Evolutionary conservation across 2,888 invertebrate genomes (phyloP).

Genomic region (Stramonita haemastoma): DNA sequence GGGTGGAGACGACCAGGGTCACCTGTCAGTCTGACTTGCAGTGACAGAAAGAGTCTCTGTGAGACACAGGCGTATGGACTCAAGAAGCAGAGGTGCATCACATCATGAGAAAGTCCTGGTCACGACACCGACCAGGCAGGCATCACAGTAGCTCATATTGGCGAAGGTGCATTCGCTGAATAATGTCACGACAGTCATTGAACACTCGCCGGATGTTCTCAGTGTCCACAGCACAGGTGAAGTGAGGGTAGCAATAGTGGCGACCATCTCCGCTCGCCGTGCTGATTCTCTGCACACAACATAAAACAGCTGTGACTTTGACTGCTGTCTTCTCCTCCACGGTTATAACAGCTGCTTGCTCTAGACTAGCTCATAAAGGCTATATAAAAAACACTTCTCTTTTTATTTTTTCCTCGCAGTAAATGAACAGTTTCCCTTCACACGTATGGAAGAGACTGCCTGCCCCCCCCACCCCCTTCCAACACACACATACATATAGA

Average conservation of each 20-base stretch:
- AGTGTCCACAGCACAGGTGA: slow-evolving; percentile 99
- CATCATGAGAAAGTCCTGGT: slow-evolving; percentile 47
- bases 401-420: too few relatives aligned
- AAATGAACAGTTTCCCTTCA: too few relatives aligned
- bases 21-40: slow-evolving; percentile 34
- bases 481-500: too few relatives aligned
- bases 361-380: too few relatives aligned
- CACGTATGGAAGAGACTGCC: too few relatives aligned
- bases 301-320: background rate
- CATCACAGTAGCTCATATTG: slow-evolving; percentile 99
- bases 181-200: slow-evolving; percentile 99
- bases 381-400: too few relatives aligned
- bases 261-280: slow-evolving; percentile 97
- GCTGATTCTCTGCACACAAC: slow-evolving; percentile 92
- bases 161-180: slow-evolving; percentile 99
- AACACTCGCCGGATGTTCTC: slow-evolving; percentile 99
- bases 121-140: slow-evolving; percentile 32
- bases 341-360: too few relatives aligned
- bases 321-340: too few relatives aligned
- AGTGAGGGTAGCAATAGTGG: slow-evolving; percentile 99
- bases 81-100: slow-evolving; percentile 56
- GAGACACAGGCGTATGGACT: slow-evolving; percentile 34
- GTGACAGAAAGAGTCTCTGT: slow-evolving; percentile 24
- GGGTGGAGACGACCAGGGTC: slow-evolving; percentile 29
- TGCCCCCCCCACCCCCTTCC: too few relatives aligned